These are phyloP conservation scores for Amphiprion ocellaris DNA, from an alignment of 2,113 vertebrate species.

Conservation along the genomic window DNA sequence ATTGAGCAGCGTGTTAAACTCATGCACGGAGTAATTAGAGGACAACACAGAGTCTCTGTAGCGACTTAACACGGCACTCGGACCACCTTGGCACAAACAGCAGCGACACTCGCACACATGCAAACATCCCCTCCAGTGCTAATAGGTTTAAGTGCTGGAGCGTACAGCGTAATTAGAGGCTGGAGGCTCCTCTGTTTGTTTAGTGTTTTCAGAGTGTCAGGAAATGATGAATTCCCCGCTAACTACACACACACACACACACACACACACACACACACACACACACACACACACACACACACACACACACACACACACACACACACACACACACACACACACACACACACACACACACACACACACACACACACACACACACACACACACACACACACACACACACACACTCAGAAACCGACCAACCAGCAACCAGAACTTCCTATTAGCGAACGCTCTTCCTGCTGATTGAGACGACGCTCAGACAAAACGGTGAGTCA, in stretches of 20 bases:
- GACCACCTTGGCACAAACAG: slow-evolving; percentile 17
- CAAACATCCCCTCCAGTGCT: slow-evolving; percentile 55
- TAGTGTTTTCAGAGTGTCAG: slow-evolving; percentile 62
- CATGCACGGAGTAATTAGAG: too few species aligned
- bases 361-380: slow-evolving; percentile 8
- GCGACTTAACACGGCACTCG: slow-evolving; percentile 5
- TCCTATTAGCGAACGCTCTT: slow-evolving; percentile 27
- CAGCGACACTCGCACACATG: slow-evolving; percentile 17
- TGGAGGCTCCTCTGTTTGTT: slow-evolving; percentile 69
- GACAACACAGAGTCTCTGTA: slow-evolving; percentile 10
- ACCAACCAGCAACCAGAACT: neutral
- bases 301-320: slow-evolving; percentile 6
- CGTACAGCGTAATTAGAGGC: slow-evolving; percentile 74
- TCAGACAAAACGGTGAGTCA: slow-evolving; percentile 27
- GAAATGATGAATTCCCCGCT: slow-evolving; percentile 68
- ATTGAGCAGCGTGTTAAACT: too few species aligned
- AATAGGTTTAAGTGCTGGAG: slow-evolving; percentile 81
- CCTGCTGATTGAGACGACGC: slow-evolving; percentile 26
- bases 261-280: slow-evolving; percentile 26
- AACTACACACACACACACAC: slow-evolving; percentile 52
- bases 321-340: neutral
- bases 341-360: slow-evolving; percentile 46
- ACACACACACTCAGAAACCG: slow-evolving; percentile 5
- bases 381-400: neutral
- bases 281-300: neutral